phyloP scores from a whole-genome alignment of 2,797 vertebrate species.

The Chrysocyon brachyurus region DNA sequence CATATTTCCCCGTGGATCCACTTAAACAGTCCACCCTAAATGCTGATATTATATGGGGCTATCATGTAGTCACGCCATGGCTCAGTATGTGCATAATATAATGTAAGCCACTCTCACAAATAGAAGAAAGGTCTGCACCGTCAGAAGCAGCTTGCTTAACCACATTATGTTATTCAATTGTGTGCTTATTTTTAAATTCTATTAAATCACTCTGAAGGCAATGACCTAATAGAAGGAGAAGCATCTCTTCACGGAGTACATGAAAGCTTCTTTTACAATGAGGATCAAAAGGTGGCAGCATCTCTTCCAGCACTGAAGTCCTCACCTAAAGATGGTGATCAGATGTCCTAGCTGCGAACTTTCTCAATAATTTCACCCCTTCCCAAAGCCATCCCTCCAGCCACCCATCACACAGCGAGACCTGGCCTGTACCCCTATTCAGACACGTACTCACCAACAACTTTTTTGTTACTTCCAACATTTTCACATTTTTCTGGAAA shows the following conservation, averaged over 20 bases:
- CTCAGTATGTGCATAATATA: constrained; percentile 49
- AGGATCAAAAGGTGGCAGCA: background rate
- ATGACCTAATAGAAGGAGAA: constrained; percentile 55
- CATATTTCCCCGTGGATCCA: constrained; percentile 20
- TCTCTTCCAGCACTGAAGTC: background rate
- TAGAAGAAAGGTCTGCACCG: constrained; percentile 70
- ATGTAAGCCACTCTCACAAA: constrained; percentile 60
- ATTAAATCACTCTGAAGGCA: constrained; percentile 51
- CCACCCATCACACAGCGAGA: background rate
- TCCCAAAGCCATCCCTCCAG: background rate
- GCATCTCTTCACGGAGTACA: background rate
- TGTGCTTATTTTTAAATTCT: constrained; percentile 73
- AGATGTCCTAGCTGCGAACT: background rate
- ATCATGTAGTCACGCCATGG: constrained; percentile 23
- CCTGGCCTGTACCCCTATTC: background rate
- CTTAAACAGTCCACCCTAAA: constrained; percentile 46
- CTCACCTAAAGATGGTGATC: background rate
- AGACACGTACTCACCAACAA: background rate
- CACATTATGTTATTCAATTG: constrained; percentile 63
- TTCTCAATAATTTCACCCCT: background rate
- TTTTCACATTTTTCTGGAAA: background rate
- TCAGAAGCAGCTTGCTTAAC: constrained; percentile 73
- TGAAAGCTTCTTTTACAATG: background rate
- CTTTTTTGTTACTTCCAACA: constrained; percentile 1
- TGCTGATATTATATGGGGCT: constrained; percentile 50